phyloP scores from a whole-genome alignment of 2,797 vertebrate species.

The Enteromius thamalakanensis region DNA sequence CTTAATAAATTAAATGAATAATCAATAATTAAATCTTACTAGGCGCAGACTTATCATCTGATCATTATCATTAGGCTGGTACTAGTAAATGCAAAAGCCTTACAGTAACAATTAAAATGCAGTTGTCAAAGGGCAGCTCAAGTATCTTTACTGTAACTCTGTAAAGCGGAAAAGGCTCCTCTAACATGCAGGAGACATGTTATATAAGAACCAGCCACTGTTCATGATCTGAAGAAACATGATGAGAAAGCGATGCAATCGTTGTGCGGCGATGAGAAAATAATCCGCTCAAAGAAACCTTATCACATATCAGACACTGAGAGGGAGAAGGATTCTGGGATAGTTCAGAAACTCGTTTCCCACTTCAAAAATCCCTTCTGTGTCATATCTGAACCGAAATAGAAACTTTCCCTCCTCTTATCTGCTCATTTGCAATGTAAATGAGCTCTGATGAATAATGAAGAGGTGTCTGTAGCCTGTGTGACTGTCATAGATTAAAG shows the following conservation, averaged over 20 bases:
- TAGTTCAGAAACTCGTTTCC: constrained; percentile 31
- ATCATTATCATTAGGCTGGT: not conserved
- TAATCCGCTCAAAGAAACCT: constrained; percentile 20
- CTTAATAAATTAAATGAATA: not conserved
- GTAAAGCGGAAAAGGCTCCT: not conserved
- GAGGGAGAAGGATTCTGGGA: constrained; percentile 35
- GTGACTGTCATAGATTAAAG: constrained; percentile 62
- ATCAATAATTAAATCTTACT: not conserved
- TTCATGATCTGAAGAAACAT: constrained; percentile 49
- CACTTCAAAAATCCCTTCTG: constrained; percentile 28
- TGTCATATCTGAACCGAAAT: constrained; percentile 31
- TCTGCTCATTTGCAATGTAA: constrained; percentile 50
- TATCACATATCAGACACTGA: constrained; percentile 5
- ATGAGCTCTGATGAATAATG: constrained; percentile 49
- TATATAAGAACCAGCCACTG: constrained; percentile 26
- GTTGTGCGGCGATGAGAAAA: constrained; percentile 18
- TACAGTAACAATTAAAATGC: not conserved
- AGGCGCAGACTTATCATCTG: not conserved
- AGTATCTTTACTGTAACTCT: not conserved
- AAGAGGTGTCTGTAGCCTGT: constrained; percentile 29
- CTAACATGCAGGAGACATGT: constrained; percentile 24
- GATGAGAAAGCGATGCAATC: constrained; percentile 12
- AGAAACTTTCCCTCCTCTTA: constrained; percentile 40
- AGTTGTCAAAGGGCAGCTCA: not conserved
- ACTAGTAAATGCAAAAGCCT: not conserved